These are phyloP conservation scores for Ptychobarbus kaznakovi DNA, from an alignment of 2,797 vertebrate species.

Conservation along the genomic window DNA sequence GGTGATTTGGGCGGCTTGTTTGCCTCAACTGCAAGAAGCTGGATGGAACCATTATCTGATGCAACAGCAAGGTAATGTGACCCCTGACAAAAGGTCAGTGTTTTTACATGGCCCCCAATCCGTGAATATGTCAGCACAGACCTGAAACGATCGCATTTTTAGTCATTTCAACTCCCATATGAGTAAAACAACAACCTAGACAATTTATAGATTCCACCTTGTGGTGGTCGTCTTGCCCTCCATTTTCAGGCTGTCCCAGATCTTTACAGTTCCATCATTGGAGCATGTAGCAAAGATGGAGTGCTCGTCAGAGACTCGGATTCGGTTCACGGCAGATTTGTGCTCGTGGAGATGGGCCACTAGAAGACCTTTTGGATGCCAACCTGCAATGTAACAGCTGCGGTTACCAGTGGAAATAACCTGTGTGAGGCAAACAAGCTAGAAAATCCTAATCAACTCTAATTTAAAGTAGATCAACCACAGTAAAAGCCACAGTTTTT, in stretches of 20 bases:
- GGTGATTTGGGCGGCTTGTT: conserved; percentile 95
- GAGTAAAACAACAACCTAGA: neutral
- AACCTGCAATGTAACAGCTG: conserved; percentile 77
- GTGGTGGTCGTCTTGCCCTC: conserved; percentile 98
- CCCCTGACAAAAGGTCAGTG: conserved; percentile 94
- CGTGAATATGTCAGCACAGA: conserved; percentile 94
- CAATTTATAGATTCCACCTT: conserved; percentile 73
- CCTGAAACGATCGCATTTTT: conserved; percentile 69
- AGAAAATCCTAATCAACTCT: neutral
- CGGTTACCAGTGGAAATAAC: neutral
- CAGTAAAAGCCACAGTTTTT: neutral
- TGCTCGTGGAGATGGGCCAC: conserved; percentile 98
- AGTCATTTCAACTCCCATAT: neutral
- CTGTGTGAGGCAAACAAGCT: neutral
- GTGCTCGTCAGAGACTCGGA: conserved; percentile 95
- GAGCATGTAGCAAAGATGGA: conserved; percentile 96
- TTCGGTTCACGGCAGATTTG: conserved; percentile 93
- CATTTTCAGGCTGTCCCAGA: conserved; percentile 99
- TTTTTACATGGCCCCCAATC: conserved; percentile 91
- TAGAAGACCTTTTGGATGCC: conserved; percentile 94
- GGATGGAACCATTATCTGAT: conserved; percentile 92
- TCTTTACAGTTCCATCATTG: conserved; percentile 95
- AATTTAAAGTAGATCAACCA: neutral
- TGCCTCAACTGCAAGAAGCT: conserved; percentile 92
- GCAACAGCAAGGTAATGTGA: conserved; percentile 94